Percentiles rank a stretch among this genome's conserved stretches.
phyloP scores from a whole-genome alignment of 37 sponge, comb jelly and placozoan genomes.

The Ianthella basta region DNA sequence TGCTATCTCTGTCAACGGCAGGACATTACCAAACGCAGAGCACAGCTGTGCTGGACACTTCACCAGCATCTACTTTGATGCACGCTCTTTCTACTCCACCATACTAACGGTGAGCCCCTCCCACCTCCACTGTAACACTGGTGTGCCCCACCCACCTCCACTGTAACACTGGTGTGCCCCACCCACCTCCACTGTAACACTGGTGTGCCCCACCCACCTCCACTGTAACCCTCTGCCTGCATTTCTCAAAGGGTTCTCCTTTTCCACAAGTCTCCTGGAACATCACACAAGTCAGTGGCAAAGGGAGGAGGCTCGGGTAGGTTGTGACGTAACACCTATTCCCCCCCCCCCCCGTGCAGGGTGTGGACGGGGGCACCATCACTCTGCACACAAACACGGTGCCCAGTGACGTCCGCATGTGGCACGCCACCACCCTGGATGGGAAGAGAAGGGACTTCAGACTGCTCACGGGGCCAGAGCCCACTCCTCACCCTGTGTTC shows the following conservation, averaged over 20 bases:
- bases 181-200: too few relatives aligned
- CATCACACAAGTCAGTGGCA: conserved; percentile 36
- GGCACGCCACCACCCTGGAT: conserved; percentile 78
- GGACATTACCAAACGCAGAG: conserved; percentile 90
- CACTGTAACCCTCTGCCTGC: too few relatives aligned
- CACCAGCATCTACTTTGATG: conserved; percentile 42
- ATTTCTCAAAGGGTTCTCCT: conserved; percentile 34
- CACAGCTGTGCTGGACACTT: conserved; percentile 75
- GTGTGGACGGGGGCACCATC: conserved; percentile 65
- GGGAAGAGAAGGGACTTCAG: conserved; percentile 82
- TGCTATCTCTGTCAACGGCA: conserved; percentile 4
- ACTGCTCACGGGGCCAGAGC: conserved; percentile 54
- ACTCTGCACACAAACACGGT: conserved; percentile 46
- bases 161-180: too few relatives aligned
- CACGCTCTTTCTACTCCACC: conserved; percentile 58
- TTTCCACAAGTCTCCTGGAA: conserved; percentile 56
- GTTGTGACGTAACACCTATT: neutral
- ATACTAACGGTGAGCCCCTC: conserved; percentile 47
- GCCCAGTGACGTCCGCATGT: conserved; percentile 62
- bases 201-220: too few relatives aligned
- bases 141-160: too few relatives aligned
- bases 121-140: neutral
- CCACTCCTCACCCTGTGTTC: conserved; percentile 76
- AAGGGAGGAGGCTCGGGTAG: too few relatives aligned
- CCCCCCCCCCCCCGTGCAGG: conserved; percentile 35